Evolutionary conservation across 2,797 vertebrate species (phyloP), one percentile per base, ranked within the genome.

Genomic region (Ctenopoma multispine): DNA sequence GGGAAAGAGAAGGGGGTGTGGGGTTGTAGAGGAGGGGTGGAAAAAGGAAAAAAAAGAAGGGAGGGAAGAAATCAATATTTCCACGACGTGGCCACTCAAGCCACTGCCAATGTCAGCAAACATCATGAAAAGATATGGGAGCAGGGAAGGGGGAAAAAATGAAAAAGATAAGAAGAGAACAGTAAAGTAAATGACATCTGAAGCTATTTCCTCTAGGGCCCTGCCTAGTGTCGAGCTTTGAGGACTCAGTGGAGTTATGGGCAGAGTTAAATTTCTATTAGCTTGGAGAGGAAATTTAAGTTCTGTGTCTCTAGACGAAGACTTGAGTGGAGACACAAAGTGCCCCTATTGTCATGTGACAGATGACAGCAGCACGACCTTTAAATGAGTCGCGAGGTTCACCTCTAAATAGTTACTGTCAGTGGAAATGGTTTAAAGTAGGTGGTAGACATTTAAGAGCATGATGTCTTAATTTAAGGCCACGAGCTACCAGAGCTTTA

Each of bases 111-210:
- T 94, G 93, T 93, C 93, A 92, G 91, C 92, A 94, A 93, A 93
- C 92, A 94, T 94, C 94, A 93, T 94, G 91, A 94, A 93, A 94
- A 93, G 93, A 94, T 94, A 94, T 92, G 91, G 90, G 86, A 90
- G 90, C 87, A 89, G 88, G 88, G 91, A 85, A 90, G 75, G 81
- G 82, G 87, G 81, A 89, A 93, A 88, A 93, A 94, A 93, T 93
- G 91, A 94, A 92, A 94, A 92, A 93, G 93, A 94, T 94, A 93
- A 94, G 93, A 91, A 83, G 90, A 93, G 92, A 94, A 94, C 91
- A 91, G 93, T 94, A 94, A 94, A 94, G 93, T 91, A 93, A 94
- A 94, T 94, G 92, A 92, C 93, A 94, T 94, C 92, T 93, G 90
- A 93, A 92, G 93, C 91, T 90, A 93, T 94, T 94, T 94, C 92